phyloP scores from a whole-genome alignment of 2,888 invertebrate species.

The Amaurobius ferox region DNA sequence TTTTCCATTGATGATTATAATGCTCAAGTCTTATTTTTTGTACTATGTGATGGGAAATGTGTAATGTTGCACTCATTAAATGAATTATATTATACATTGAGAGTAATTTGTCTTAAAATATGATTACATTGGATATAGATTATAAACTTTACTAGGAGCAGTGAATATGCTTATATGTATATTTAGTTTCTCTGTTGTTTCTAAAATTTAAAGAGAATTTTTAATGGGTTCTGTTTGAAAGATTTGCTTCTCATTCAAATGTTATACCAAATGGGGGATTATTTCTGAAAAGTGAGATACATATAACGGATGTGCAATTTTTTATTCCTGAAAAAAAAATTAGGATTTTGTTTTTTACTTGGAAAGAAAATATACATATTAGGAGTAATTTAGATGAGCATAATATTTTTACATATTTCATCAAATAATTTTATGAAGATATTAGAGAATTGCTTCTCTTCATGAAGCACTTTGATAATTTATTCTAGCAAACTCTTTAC shows the following conservation, averaged over 20 bases:
- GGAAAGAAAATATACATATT: conserved; percentile 53
- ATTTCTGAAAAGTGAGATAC: conserved; percentile 4
- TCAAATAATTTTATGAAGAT: conserved; percentile 58
- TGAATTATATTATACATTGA: too few relatives aligned
- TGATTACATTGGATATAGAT: too few relatives aligned
- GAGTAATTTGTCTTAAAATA: too few relatives aligned
- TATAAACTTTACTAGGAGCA: too few relatives aligned
- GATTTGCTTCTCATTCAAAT: too few relatives aligned
- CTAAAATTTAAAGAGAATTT: too few relatives aligned
- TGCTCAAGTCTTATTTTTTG: not conserved
- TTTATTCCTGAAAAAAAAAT: not conserved
- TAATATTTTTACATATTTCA: conserved; percentile 70
- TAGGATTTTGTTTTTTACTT: not conserved
- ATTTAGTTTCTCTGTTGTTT: too few relatives aligned
- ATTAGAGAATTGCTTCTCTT: conserved; percentile 46
- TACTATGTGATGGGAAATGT: too few relatives aligned
- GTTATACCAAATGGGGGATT: not conserved
- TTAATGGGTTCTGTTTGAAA: too few relatives aligned
- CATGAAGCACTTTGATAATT: conserved; percentile 46
- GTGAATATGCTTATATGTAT: too few relatives aligned
- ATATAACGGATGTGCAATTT: not conserved
- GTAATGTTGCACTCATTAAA: too few relatives aligned
- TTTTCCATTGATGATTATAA: not conserved
- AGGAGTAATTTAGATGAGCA: conserved; percentile 58
- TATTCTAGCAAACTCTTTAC: conserved; percentile 48